Evolutionary conservation across 2,888 invertebrate genomes (phyloP), one percentile per base, ranked within the genome.

Genomic region (Netelia virgata): DNA sequence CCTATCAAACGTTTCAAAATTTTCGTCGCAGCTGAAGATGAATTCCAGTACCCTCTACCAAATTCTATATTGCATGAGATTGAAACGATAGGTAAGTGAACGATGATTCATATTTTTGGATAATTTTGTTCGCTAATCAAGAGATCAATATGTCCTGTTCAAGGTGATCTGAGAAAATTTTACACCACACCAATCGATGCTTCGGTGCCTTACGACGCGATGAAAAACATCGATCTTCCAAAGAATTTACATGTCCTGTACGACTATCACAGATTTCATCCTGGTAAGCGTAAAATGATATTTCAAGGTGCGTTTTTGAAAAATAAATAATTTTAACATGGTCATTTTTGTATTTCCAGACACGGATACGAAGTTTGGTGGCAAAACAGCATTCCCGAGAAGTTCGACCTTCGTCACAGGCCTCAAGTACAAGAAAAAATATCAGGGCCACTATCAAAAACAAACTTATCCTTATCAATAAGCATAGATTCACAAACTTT

Each of bases 371-470:
- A 94, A 94, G 92, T 97, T 97, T 92, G 95, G 95, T 86, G 98
- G 98, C 9, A 93, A 96, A 88, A 96, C 97, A 36, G 98, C 98
- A 0, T 99, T 96, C 92, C 98, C 98, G 0, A 96, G 96, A 90
- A 96, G 96, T 90, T 97, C 98, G 1, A 98, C 97, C 0, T 94
- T 98, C 76, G 97, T 98, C 0, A 96, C 97, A 0, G 97, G 98
- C 43, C 92, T 98, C 2, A 97, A 97, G 92, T 95, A 96, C 87
- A 96, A 96, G 88, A 96, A 96, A 90, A 98, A 97, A 93, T 98
- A 98, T 93, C 95, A 95, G 86, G 97, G 97, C 0, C 95, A 96
- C 91, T 93, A 93, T 82, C 96, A 96, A 11, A 96, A 96, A 89
- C 94, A 79, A 75, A 18, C 18, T 47, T 84, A 94, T 85, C 95